Percentiles rank a stretch among this genome's conserved stretches.
These are phyloP conservation scores for pig (Sus scrofa) DNA, from an alignment of 2,113 vertebrate genomes.

Conservation along the genomic window DNA sequence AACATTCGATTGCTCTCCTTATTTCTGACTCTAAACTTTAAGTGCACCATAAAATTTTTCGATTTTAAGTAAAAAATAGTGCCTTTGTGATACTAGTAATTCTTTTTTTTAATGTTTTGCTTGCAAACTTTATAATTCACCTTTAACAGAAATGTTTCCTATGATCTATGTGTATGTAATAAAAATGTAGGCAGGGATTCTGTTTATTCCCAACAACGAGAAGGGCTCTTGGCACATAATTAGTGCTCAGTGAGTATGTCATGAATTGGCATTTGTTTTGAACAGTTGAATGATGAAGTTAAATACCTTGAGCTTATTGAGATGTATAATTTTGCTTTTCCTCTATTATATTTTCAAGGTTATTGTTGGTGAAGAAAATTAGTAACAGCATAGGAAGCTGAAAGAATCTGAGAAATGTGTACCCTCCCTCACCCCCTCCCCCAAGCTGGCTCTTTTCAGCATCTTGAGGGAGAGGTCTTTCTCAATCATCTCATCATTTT, in stretches of 20 bases:
- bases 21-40: slow-evolving; percentile 49
- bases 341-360: background rate
- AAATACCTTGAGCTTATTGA: background rate
- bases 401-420: background rate
- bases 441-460: background rate
- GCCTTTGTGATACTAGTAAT: background rate
- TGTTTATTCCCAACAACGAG: background rate
- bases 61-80: background rate
- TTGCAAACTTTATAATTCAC: slow-evolving; percentile 7
- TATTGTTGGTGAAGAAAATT: slow-evolving; percentile 2
- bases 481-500: background rate
- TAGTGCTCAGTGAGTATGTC: background rate
- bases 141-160: background rate
- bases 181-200: background rate
- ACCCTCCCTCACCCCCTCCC: background rate
- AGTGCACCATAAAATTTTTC: background rate
- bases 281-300: background rate
- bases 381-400: background rate
- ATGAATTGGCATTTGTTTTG: background rate
- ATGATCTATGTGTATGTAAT: background rate
- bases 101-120: background rate
- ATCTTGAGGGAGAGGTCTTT: background rate
- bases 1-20: background rate
- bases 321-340: background rate
- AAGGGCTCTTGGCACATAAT: background rate